Conservation (phyloP, 2,797 vertebrate species). For the Smutsia gigantea region DNA sequence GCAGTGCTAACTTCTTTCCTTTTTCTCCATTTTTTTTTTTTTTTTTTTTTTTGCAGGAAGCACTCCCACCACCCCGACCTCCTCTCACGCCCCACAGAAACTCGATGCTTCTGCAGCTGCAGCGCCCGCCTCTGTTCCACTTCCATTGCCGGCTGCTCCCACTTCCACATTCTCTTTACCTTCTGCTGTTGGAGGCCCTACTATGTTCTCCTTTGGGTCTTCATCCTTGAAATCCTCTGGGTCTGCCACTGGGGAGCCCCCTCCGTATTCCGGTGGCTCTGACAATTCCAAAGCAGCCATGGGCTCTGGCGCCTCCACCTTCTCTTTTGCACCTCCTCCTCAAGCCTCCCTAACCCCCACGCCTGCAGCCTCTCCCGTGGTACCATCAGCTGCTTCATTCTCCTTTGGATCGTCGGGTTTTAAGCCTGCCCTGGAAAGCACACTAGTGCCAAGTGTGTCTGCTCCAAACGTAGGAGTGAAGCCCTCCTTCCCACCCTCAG, state of each 20-base stretch:
- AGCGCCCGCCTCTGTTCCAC: not conserved
- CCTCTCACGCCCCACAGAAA: constrained; percentile 78
- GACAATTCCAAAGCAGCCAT: constrained; percentile 75
- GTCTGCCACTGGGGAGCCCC: constrained; percentile 58
- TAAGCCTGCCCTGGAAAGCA: constrained; percentile 82
- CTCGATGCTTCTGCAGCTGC: constrained; percentile 30
- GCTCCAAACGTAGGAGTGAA: constrained; percentile 79
- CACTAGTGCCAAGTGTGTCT: constrained; percentile 34
- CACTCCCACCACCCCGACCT: constrained; percentile 76
- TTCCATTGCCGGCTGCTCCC: not conserved
- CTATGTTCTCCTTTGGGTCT: constrained; percentile 79
- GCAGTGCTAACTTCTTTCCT: not conserved
- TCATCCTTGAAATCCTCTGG: constrained; percentile 77
- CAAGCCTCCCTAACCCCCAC: constrained; percentile 74
- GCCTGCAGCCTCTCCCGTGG: constrained; percentile 70
- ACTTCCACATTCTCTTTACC: constrained; percentile 66
- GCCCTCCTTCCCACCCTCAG: constrained; percentile 76
- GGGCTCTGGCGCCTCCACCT: constrained; percentile 64
- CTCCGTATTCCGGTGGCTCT: not conserved
- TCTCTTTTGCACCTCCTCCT: constrained; percentile 83
- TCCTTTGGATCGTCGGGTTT: constrained; percentile 82
- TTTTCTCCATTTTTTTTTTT: not conserved
- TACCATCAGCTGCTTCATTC: constrained; percentile 67
- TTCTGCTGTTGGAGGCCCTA: constrained; percentile 49
- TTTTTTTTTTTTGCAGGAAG: constrained; percentile 78